Conservation (phyloP, 2,888 invertebrate species). For the Volucella inflata region DNA sequence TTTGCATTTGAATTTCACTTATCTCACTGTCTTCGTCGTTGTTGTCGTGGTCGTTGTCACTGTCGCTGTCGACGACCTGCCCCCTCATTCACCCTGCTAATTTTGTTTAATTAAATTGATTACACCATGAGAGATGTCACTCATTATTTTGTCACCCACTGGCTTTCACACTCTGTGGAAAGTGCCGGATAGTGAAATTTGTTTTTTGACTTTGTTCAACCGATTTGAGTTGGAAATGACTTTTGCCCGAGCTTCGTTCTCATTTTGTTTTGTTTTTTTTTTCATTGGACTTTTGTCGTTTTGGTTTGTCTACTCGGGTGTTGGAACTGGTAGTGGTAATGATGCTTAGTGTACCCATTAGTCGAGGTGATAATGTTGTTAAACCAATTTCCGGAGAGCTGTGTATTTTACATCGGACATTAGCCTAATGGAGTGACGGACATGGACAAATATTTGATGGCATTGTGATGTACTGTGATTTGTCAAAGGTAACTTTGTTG, state of each 20-base stretch:
- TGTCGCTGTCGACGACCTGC: not conserved
- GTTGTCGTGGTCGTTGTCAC: too few species aligned
- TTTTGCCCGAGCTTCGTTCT: not conserved
- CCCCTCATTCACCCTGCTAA: not conserved
- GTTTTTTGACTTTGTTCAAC: not conserved
- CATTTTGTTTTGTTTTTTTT: not conserved
- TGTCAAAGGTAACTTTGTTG: constrained; percentile 5
- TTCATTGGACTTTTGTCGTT: constrained; percentile 29
- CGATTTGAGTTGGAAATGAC: not conserved
- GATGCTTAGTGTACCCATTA: constrained; percentile 38
- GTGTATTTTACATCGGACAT: constrained; percentile 28
- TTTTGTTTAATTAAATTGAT: constrained; percentile 59
- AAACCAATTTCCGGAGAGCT: constrained; percentile 57
- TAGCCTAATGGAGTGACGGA: constrained; percentile 31
- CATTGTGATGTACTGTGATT: constrained; percentile 22
- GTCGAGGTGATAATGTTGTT: constrained; percentile 52
- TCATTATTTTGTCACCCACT: constrained; percentile 61
- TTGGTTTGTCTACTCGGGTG: not conserved
- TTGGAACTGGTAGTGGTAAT: not conserved
- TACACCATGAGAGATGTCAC: constrained; percentile 54
- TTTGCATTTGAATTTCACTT: constrained; percentile 43
- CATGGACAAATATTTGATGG: constrained; percentile 47
- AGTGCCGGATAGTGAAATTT: constrained; percentile 49
- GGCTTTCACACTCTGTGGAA: constrained; percentile 50
- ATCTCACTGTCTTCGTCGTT: not conserved